Base-by-base conservation (phyloP, 2,888 invertebrate species). In the Bruchidius siliquastri region DNA sequence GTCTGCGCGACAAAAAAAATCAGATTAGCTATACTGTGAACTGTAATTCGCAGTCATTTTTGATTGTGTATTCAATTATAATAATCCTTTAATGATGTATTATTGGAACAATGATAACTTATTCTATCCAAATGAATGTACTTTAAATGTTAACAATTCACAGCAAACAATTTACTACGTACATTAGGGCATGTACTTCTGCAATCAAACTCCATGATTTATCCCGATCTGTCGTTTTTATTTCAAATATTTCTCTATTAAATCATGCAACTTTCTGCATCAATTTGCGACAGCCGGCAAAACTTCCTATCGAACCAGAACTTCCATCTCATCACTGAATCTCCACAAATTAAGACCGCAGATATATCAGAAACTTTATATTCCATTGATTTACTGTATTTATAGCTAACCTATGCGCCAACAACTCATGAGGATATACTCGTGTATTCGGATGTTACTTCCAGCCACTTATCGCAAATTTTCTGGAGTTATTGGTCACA, bases 361-460 rank as follows among this genome's bases (percentile, higher is more conserved):
- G 21, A 72, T 74, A 74, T 71, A 72, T 72, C 74, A 71, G 72
- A 72, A 74, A 73, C 68, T 75, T 74, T 22, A 70, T 74, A 32
- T 68, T 69, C 67, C 30, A 8, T 22, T 20, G 74, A 75, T 72
- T 74, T 75, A 75, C 71, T 69, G 70, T 74, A 75, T 72, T 74
- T 74, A 72, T 74, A 72, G 70, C 69, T 30, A 73, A 74, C 72
- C 69, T 75, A 75, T 75, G 75, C 71, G 69, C 18, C 2, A 26
- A 26, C 18, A 26, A 69, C 26, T 69, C 26, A 20, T 22, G 69
- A 26, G 18, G 20, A 69, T 69, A 26, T 26, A 69, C 69, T 49
- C 13, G 49, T 1, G 13, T 49, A 49, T 49, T 49, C 13, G 49
- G 18, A 49, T 13, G 49, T 49, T 13, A 49, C 13, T 49, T 49